Evolutionary conservation across 2,797 vertebrate genomes (phyloP).

Genomic region (Eleutherodactylus coqui): DNA sequence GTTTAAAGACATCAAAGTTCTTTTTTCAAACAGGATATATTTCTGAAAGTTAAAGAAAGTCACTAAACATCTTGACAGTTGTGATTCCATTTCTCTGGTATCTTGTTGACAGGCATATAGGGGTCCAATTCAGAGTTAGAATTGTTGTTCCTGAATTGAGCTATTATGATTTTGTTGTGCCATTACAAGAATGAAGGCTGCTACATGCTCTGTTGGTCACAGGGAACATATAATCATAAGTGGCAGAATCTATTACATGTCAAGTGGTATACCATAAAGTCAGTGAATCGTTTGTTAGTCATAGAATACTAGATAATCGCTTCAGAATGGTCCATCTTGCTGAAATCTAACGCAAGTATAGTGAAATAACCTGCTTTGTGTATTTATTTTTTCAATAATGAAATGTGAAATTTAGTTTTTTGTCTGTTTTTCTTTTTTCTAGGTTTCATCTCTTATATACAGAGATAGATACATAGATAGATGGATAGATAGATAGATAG

Average conservation of each 20-base stretch:
- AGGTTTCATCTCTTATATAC: not conserved
- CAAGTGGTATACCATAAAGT: slow-evolving; percentile 58
- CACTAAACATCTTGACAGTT: slow-evolving; percentile 73
- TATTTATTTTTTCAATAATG: not conserved
- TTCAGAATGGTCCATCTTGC: not conserved
- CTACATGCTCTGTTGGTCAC: slow-evolving; percentile 62
- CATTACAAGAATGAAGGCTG: slow-evolving; percentile 60
- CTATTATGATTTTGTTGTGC: slow-evolving; percentile 66
- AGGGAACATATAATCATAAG: slow-evolving; percentile 62
- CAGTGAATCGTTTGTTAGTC: slow-evolving; percentile 58
- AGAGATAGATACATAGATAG: not conserved
- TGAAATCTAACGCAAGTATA: not conserved
- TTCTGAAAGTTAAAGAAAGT: slow-evolving; percentile 41
- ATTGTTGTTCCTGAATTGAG: slow-evolving; percentile 72
- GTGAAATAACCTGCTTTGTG: not conserved
- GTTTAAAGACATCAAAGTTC: slow-evolving; percentile 17
- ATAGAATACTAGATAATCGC: slow-evolving; percentile 46
- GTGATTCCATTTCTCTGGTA: slow-evolving; percentile 72
- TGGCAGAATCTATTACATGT: slow-evolving; percentile 64
- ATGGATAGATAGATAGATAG: slow-evolving; percentile 6
- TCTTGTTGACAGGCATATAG: slow-evolving; percentile 73
- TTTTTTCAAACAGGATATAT: slow-evolving; percentile 34
- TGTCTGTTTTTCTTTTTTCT: not conserved
- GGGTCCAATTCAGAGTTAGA: slow-evolving; percentile 72
- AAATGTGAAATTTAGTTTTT: not conserved